phyloP scores from a whole-genome alignment of 2,113 vertebrate species.

The Eulemur rufifrons region DNA sequence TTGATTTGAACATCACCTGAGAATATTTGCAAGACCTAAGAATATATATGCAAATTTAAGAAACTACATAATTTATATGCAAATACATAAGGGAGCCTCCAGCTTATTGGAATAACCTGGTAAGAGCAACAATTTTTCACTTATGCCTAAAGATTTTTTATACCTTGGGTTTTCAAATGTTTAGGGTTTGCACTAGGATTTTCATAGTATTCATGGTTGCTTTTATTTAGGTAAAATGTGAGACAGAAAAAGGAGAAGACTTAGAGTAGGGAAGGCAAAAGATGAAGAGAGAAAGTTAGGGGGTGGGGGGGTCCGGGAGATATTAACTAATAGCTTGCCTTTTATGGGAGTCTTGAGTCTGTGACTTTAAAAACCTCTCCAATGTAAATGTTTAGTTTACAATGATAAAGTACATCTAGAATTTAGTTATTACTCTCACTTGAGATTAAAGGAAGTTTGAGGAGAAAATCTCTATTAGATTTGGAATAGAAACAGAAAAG shows the following conservation, averaged over 20 bases:
- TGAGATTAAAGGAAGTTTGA: background rate
- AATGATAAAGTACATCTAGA: background rate
- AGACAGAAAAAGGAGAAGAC: background rate
- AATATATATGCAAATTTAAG: slow-evolving; percentile 1
- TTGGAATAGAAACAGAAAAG: background rate
- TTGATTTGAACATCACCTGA: slow-evolving; percentile 39
- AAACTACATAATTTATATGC: slow-evolving; percentile 16
- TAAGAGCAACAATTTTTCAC: background rate
- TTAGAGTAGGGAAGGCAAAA: background rate
- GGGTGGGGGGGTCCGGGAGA: background rate
- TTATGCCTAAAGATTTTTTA: background rate
- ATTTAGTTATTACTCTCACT: background rate
- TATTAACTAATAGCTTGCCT: background rate
- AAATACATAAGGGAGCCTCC: background rate
- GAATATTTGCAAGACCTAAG: background rate
- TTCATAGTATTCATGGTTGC: background rate
- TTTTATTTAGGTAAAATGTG: background rate
- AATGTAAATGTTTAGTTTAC: background rate
- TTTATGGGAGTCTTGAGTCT: background rate
- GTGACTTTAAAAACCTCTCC: background rate
- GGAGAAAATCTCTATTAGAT: background rate
- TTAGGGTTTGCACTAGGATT: background rate
- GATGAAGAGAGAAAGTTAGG: background rate
- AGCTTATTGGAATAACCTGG: background rate
- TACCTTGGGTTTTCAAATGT: background rate